Conservation (phyloP, 1,140 invertebrate species). For the Penaeus vannamei region DNA sequence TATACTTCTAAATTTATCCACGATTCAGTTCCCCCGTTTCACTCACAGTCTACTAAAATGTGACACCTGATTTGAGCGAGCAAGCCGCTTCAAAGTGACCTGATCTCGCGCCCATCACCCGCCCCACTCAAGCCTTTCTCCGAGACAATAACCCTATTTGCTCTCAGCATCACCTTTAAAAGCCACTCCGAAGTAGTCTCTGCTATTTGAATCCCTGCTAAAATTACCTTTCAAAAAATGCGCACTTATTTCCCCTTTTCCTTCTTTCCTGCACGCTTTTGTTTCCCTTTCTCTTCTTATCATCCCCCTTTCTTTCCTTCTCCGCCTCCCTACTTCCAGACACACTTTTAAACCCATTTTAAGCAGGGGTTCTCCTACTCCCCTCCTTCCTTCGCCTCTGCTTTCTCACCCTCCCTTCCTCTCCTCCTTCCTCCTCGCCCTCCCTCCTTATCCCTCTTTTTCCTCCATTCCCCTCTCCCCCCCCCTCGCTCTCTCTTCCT, state of each 20-base stretch:
- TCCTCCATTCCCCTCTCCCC: background rate
- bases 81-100: too few relatives aligned
- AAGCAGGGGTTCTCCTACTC: background rate
- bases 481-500: background rate
- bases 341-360: too few relatives aligned
- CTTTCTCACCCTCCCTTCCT: too few relatives aligned
- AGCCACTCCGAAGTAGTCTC: background rate
- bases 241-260: background rate
- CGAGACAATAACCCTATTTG: background rate
- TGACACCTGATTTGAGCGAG: too few relatives aligned
- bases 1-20: background rate
- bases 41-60: background rate
- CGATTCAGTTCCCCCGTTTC: background rate
- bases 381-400: background rate
- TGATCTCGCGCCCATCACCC: background rate
- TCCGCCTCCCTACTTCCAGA: constrained; percentile 7
- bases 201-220: background rate
- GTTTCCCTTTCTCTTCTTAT: constrained; percentile 7
- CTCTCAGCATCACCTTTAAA: too few relatives aligned
- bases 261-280: background rate
- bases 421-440: background rate
- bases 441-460: background rate
- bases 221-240: too few relatives aligned
- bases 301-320: constrained; percentile 5
- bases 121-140: background rate